Evolutionary conservation across 2,888 invertebrate species (phyloP), one percentile per base, ranked within the genome.

Genomic region (Gymnoscelis rufifasciata): DNA sequence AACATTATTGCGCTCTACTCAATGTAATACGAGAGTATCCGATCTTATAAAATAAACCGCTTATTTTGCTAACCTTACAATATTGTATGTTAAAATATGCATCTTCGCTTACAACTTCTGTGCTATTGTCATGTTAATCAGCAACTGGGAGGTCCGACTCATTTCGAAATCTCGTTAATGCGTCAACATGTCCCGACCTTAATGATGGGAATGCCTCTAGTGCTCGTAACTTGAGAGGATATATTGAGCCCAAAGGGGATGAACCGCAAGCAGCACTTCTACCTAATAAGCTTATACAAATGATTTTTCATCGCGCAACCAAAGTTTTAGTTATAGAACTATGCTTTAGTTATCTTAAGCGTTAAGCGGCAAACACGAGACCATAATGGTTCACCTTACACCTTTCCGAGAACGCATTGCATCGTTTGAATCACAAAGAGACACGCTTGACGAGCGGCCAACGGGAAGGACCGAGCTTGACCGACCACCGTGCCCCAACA

Each of bases 391-490:
- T 35, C 35, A 35, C 35, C 35, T 35, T 35, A 35, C 35, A 35
- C 35, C 35, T 38, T 49, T 49, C 49, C 33, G 14, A 38, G 41
- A 49, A 44, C 31, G 43, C 48, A 44, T 44, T 46, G 47, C 51
- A 45, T 54, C 50, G 51, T 46, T 50, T 47, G 41, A 57, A 56
- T 53, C 52, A 52, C 50, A 58, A 51, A 48, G 54, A 31, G 56
- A 43, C 57, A 61, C 56, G 61, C 56, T 49, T 56, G 56, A 51
- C 51, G 42, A 45, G 30, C 52, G 40, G 46, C 24, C 42, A 44
- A 46, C 52, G 56, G 51, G 46, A 43, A 46, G 33, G 42, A 44
- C 47, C 23, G 47, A 29, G 48, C 43, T 43, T 51, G 48, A 49
- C 45, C 44, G 42, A 50, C 35, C 44, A 46, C 38, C 38, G 38